Evolutionary conservation across 2,797 vertebrate genomes (phyloP).

Genomic region (Hyperoplus immaculatus): DNA sequence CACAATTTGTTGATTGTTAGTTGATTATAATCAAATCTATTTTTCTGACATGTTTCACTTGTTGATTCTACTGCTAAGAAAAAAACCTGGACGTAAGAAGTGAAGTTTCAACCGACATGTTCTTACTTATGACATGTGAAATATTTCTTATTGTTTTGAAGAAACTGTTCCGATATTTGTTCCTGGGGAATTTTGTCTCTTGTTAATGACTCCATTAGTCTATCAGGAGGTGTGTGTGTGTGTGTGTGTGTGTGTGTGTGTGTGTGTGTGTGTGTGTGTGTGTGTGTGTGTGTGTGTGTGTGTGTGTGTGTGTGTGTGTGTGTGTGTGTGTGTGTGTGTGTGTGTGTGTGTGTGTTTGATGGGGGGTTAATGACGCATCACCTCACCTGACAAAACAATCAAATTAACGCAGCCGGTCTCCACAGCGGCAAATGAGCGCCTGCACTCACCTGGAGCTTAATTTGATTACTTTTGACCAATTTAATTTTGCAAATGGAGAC

Average conservation of each 20-base stretch:
- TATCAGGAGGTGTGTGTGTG: background rate
- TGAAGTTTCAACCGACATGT: conserved; percentile 10
- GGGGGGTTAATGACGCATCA: conserved; percentile 74
- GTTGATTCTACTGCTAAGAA: too few species aligned
- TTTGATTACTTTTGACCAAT: conserved; percentile 81
- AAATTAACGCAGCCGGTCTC: conserved; percentile 74
- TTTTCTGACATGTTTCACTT: too few species aligned
- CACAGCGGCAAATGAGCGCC: conserved; percentile 62
- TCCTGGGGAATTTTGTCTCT: conserved; percentile 45
- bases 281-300: background rate
- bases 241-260: background rate
- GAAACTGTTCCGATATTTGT: conserved; percentile 7
- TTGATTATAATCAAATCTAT: too few species aligned
- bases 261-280: background rate
- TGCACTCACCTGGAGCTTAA: conserved; percentile 75
- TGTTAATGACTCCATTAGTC: conserved; percentile 73
- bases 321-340: background rate
- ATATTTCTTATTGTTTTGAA: conserved; percentile 21
- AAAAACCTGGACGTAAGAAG: too few species aligned
- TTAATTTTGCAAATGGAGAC: conserved; percentile 74
- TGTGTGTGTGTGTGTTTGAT: background rate
- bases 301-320: background rate
- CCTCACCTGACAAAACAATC: conserved; percentile 81
- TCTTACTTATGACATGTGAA: too few species aligned
- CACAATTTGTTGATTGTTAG: too few species aligned